Conservation (phyloP, 2,888 invertebrate species). For the Corythucha ciliata region DNA sequence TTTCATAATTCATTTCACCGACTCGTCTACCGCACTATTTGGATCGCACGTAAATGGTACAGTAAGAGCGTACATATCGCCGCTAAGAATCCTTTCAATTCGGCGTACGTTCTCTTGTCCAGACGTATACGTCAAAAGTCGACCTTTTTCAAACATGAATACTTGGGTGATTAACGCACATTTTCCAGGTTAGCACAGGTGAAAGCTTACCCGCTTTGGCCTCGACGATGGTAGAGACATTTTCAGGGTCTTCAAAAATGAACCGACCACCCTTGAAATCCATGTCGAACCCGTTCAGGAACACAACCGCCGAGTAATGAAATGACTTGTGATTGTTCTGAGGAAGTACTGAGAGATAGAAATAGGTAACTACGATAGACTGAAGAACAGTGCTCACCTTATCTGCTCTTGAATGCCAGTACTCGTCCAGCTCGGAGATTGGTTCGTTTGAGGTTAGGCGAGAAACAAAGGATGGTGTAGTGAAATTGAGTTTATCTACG, state of each 20-base stretch:
- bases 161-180: not conserved
- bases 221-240: constrained; percentile 53
- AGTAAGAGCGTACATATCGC: constrained; percentile 70
- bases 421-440: constrained; percentile 71
- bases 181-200: not conserved
- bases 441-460: constrained; percentile 60
- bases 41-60: constrained; percentile 84
- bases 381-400: constrained; percentile 51
- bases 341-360: constrained; percentile 8
- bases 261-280: constrained; percentile 80
- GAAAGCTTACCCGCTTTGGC: constrained; percentile 53
- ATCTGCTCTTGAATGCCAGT: constrained; percentile 83
- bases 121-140: constrained; percentile 77
- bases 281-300: constrained; percentile 60
- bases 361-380: too few species aligned
- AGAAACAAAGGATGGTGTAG: constrained; percentile 84
- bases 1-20: too few species aligned
- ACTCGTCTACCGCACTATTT: too few species aligned
- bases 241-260: constrained; percentile 59
- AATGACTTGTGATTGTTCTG: constrained; percentile 79
- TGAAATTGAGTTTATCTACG: constrained; percentile 57
- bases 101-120: constrained; percentile 76
- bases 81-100: constrained; percentile 68
- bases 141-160: constrained; percentile 43
- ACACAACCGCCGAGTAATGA: constrained; percentile 75